Base-by-base conservation (phyloP, 2,113 vertebrate species). In the western clawed frog (Xenopus tropicalis) region DNA sequence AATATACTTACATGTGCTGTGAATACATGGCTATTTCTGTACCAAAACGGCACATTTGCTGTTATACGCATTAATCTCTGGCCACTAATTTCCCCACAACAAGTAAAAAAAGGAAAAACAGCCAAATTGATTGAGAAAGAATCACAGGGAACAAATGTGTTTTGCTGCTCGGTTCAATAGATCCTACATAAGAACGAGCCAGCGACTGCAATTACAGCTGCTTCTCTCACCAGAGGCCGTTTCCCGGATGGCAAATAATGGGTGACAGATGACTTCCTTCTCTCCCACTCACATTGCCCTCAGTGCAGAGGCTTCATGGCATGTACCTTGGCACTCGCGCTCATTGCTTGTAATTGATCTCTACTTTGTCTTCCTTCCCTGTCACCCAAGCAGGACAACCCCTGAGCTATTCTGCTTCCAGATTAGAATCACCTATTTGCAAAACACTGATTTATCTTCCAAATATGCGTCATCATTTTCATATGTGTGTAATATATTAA, bases 201-300 rank as follows among this genome's bases (percentile, higher is more conserved):
- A 63, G 46, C 69, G 73, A 56, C 73, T 69, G 66, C 58, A 76
- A 76, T 69, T 69, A 74, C 12, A 56, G 10, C 42, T 21, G 20
- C 16, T 51, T 76, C 59, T 43, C 25, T 43, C 46, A 21, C 21
- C 43, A 69, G 73, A 66, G 23, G 66, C 62, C 61, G 66, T 57
- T 76, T 76, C 73, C 73, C 69, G 73, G 25, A 69, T 76, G 59
- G 73, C 73, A 69, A 76, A 76, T 69, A 69, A 76, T 63, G 58
- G 63, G 66, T 76, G 73, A 76, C 73, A 69, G 61, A 76, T 76
- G 73, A 76, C 73, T 76, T 76, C 73, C 73, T 66, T 22, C 29
- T 61, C 65, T 69, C 66, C 46, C 24, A 63, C 66, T 76, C 66
- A 76, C 58, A 19, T 44, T 51, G 42, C 25, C 29, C 66, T 69